phyloP scores from a whole-genome alignment of 1,140 invertebrate genomes.

The Pseudomyrmex cubaensis region DNA sequence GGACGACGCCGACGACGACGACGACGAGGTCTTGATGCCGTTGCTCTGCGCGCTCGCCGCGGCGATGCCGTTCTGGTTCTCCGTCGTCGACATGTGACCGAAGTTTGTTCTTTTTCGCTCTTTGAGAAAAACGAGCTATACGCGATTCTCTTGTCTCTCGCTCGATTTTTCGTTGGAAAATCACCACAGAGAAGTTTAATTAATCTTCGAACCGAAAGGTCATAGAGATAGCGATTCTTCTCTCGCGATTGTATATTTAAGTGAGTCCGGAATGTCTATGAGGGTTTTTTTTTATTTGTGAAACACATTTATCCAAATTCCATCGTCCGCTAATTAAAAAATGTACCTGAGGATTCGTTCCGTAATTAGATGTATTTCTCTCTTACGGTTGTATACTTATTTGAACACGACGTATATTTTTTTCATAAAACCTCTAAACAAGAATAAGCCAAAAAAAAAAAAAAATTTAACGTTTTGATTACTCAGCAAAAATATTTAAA shows the following conservation, averaged over 20 bases:
- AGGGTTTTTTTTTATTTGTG: no score
- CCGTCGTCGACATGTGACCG: conserved; percentile 77
- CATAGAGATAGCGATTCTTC: conserved; percentile 1
- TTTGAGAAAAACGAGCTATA: background rate
- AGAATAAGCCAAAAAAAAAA: no score
- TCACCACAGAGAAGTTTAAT: conserved; percentile 2
- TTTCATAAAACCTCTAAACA: no score
- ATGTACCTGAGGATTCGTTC: no score
- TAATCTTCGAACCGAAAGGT: conserved; percentile 32
- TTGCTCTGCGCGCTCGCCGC: conserved; percentile 78
- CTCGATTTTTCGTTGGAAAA: background rate
- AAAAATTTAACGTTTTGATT: no score
- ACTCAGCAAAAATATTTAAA: no score
- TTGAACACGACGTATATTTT: no score
- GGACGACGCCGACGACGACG: conserved; percentile 44
- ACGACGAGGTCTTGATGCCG: conserved; percentile 78
- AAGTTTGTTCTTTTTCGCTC: conserved; percentile 38
- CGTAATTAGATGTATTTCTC: no score
- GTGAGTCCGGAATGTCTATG: no score
- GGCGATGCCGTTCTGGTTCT: conserved; percentile 81
- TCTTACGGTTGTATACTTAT: no score
- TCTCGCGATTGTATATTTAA: background rate
- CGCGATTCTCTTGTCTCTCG: background rate
- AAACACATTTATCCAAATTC: no score
- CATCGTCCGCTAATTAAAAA: no score